Percentiles rank a stretch among this genome's conserved stretches.
Conservation (phyloP, 2,113 vertebrate species). For the Mobula hypostoma region DNA sequence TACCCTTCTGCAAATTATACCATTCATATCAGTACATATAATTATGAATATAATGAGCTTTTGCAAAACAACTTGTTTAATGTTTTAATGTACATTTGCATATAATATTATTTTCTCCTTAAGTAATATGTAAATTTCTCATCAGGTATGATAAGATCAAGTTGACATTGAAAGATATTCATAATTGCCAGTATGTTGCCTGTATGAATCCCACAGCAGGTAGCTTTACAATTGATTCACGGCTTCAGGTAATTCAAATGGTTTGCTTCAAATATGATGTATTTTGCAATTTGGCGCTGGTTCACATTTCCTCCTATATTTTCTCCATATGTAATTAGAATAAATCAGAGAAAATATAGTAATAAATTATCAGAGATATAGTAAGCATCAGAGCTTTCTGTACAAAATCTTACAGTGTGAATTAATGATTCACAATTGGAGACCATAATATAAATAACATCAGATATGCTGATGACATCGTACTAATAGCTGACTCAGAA, state of each 20-base stretch:
- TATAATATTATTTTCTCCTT: neutral
- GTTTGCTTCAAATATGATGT: neutral
- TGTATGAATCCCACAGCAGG: conserved; percentile 63
- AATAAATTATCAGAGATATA: neutral
- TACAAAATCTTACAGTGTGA: neutral
- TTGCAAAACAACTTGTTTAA: neutral
- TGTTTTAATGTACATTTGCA: neutral
- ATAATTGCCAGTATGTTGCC: conserved; percentile 64
- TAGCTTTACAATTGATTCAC: conserved; percentile 61
- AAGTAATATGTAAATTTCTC: neutral
- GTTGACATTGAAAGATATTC: conserved; percentile 59
- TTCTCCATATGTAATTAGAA: neutral
- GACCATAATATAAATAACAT: no score
- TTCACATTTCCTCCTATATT: neutral
- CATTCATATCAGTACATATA: neutral
- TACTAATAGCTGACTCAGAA: no score
- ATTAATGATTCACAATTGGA: neutral
- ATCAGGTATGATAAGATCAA: conserved; percentile 61
- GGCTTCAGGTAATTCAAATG: conserved; percentile 54
- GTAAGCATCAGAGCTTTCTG: neutral
- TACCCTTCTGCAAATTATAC: neutral
- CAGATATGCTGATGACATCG: no score
- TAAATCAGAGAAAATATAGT: neutral
- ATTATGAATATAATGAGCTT: neutral
- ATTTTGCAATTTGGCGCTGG: neutral